Evolutionary conservation across 2,113 vertebrate genomes (phyloP), one percentile per base, ranked within the genome.

Genomic region (Dromas ardeola): DNA sequence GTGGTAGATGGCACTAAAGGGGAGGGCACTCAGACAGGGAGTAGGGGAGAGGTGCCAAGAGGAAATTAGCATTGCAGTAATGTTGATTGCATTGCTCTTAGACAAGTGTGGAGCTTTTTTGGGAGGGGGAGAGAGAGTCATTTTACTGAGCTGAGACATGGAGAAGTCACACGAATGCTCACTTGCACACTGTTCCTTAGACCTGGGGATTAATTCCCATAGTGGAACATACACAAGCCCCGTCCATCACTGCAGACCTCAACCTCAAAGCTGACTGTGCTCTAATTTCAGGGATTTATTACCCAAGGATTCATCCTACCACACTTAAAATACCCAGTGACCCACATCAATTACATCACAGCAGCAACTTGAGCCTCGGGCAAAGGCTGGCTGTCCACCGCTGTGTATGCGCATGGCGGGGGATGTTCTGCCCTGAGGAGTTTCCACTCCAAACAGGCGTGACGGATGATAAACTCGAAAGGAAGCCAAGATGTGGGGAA

Each of bases 71-170:
- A 3, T 42, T 16, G 67, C 76, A 43, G 72, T 4, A 13, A 34
- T 21, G 50, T 49, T 42, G 0, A 8, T 43, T 32, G 38, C 34
- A 0, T 20, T 25, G 40, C 73, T 70, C 59, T 30, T 40, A 25
- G 34, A 10, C 11, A 7, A 22, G 49, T 2, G 5, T 30, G 25
- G 59, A 80, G 61, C 9, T n/a, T 66, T 50, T 67, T 34, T 3
- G 2, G 2, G 1, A 6, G 6, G 8, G 30, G 11, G 11, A 7
- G 19, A 53, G 8, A 17, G 34, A 69, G 20, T 36, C 13, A 1
- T 69, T 81, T 62, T 13, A 23, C 15, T 7, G 34, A 65, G 30
- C 55, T 32, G 55, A 50, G 82, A 30, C 47, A 9, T 3, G 2
- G 55, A 13, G 36, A 50, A 74, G 26, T 53, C 90, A 34, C 50